phyloP scores from a whole-genome alignment of 2,888 invertebrate genomes.

The Drosophila koepferae region DNA sequence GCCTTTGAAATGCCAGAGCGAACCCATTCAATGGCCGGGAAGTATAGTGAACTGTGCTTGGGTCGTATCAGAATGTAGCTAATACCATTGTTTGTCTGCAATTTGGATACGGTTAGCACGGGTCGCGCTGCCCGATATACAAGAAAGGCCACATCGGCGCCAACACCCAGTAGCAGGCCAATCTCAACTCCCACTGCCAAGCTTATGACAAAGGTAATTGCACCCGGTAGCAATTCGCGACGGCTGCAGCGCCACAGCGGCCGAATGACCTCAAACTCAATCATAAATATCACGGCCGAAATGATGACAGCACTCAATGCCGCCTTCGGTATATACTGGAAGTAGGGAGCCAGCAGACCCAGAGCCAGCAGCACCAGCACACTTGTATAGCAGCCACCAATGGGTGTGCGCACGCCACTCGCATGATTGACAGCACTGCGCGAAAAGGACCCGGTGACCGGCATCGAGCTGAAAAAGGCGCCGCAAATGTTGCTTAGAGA shows the following conservation, averaged over 20 bases:
- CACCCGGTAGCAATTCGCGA: slow-evolving; percentile 91
- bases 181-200: slow-evolving; percentile 93
- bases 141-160: slow-evolving; percentile 91
- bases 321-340: slow-evolving; percentile 95
- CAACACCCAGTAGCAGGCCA: slow-evolving; percentile 93
- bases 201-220: slow-evolving; percentile 93
- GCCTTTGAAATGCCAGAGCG: slow-evolving; percentile 91
- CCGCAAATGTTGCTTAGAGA: slow-evolving; percentile 94
- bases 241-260: slow-evolving; percentile 94
- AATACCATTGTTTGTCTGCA: slow-evolving; percentile 89
- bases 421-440: slow-evolving; percentile 97
- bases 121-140: slow-evolving; percentile 93
- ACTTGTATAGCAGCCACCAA: slow-evolving; percentile 94
- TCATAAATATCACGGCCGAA: slow-evolving; percentile 97
- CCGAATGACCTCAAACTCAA: slow-evolving; percentile 94
- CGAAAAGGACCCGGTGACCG: slow-evolving; percentile 95
- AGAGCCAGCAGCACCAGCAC: slow-evolving; percentile 92
- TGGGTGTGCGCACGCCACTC: slow-evolving; percentile 95
- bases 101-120: slow-evolving; percentile 90
- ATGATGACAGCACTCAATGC: slow-evolving; percentile 97
- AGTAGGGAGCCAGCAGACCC: slow-evolving; percentile 94
- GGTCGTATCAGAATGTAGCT: slow-evolving; percentile 92
- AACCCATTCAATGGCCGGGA: slow-evolving; percentile 94
- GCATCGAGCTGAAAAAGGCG: slow-evolving; percentile 95
- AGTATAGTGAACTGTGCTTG: slow-evolving; percentile 91